These are phyloP conservation scores for Nesidiocoris tenuis DNA, from an alignment of 2,888 invertebrate species.

Conservation along the genomic window DNA sequence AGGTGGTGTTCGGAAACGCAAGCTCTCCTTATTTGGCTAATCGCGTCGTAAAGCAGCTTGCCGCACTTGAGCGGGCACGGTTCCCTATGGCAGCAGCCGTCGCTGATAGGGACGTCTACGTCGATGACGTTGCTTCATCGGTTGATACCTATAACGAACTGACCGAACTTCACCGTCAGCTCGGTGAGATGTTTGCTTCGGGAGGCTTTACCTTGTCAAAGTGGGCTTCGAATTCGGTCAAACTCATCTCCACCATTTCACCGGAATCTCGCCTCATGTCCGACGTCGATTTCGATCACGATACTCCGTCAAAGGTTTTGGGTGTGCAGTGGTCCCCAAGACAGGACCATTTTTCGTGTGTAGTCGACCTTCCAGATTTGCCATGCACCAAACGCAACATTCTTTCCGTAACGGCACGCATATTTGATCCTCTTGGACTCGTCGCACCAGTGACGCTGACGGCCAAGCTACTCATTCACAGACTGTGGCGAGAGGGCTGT, in stretches of 20 bases:
- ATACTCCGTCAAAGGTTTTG: slow-evolving; percentile 9
- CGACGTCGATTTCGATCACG: no score
- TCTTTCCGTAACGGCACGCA: background rate
- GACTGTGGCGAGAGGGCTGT: background rate
- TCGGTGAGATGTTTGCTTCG: no score
- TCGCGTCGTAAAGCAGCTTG: slow-evolving; percentile 9
- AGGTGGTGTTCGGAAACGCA: slow-evolving; percentile 1
- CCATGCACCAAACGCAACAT: slow-evolving; percentile 12
- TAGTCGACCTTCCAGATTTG: background rate
- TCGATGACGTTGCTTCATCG: slow-evolving; percentile 6
- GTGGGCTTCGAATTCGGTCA: no score
- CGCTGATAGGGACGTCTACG: background rate
- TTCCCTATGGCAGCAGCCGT: background rate
- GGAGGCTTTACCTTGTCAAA: slow-evolving; percentile 11
- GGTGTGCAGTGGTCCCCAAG: slow-evolving; percentile 18
- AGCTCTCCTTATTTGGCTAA: slow-evolving; percentile 19
- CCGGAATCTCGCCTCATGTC: no score
- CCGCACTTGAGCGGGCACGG: background rate
- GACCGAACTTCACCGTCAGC: background rate
- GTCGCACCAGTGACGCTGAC: slow-evolving; percentile 1
- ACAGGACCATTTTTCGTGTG: background rate
- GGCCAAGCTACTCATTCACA: background rate
- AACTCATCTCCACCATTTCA: no score
- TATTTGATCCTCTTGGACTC: slow-evolving; percentile 19
- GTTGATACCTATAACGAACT: background rate